phyloP scores from a whole-genome alignment of 2,797 vertebrate species.

The Microctenopoma lineatum region DNA sequence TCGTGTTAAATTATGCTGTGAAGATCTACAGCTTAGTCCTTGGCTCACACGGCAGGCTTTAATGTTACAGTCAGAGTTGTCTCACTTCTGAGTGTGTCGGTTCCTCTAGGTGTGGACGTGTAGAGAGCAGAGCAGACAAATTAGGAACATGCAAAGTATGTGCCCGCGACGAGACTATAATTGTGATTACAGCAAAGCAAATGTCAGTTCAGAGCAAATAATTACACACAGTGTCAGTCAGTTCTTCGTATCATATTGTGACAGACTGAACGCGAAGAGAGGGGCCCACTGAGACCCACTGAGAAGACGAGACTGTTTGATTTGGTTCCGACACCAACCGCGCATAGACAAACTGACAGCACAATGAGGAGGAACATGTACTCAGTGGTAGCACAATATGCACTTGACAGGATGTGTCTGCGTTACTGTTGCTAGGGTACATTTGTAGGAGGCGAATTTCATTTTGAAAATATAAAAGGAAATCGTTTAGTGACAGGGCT shows the following conservation, averaged over 20 bases:
- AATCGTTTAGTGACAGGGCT: slow-evolving; percentile 78
- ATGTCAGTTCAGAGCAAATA: slow-evolving; percentile 41
- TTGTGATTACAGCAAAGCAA: slow-evolving; percentile 22
- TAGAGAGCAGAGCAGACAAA: neutral
- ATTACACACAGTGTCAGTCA: slow-evolving; percentile 36
- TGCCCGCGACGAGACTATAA: neutral
- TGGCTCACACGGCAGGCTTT: slow-evolving; percentile 7
- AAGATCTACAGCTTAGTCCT: slow-evolving; percentile 29
- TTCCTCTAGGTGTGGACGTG: neutral
- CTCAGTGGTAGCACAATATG: slow-evolving; percentile 29
- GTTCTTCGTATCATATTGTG: slow-evolving; percentile 5
- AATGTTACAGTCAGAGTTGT: slow-evolving; percentile 8
- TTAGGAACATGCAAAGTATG: slow-evolving; percentile 8
- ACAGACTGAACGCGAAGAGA: slow-evolving; percentile 14
- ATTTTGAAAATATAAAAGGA: slow-evolving; percentile 81
- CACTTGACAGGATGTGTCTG: slow-evolving; percentile 39
- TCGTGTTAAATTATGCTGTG: slow-evolving; percentile 4
- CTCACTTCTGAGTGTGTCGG: slow-evolving; percentile 10
- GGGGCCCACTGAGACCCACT: slow-evolving; percentile 23
- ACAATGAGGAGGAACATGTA: slow-evolving; percentile 21
- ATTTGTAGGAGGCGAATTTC: slow-evolving; percentile 62
- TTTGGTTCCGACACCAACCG: slow-evolving; percentile 54
- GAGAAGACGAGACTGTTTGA: slow-evolving; percentile 37
- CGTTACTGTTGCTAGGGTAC: slow-evolving; percentile 45
- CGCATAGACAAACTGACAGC: slow-evolving; percentile 44